Percentiles rank a stretch among this genome's conserved stretches.
phyloP scores from a whole-genome alignment of 2,888 invertebrate species.

The Agrotis exclamationis region DNA sequence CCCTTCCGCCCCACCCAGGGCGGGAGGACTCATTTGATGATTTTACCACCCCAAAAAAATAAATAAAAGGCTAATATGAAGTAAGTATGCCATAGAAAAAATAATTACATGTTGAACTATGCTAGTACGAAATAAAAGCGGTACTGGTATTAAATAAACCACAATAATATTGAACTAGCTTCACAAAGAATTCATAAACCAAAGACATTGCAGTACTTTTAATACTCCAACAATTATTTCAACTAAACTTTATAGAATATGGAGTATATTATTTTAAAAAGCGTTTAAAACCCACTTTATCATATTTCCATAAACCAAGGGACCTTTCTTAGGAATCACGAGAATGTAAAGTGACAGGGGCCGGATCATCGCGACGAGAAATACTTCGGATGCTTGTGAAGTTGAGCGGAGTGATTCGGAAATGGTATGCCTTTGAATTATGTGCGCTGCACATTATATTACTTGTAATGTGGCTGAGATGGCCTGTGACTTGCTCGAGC shows the following conservation, averaged over 20 bases:
- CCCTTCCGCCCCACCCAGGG: no score
- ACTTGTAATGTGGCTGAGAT: constrained; percentile 3
- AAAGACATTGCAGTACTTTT: not conserved
- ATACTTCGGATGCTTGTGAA: constrained; percentile 61
- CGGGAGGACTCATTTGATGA: no score
- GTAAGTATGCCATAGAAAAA: no score
- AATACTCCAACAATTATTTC: not conserved
- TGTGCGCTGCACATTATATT: constrained; percentile 47
- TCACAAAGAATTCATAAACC: not conserved
- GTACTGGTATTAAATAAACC: no score
- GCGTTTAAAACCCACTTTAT: constrained; percentile 21
- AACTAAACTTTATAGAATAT: not conserved
- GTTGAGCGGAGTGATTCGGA: constrained; percentile 70
- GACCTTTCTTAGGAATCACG: constrained; percentile 50
- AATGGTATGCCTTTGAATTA: constrained; percentile 74
- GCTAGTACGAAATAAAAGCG: no score
- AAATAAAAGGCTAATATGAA: no score
- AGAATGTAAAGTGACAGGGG: constrained; percentile 66
- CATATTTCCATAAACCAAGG: constrained; percentile 48
- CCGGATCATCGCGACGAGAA: constrained; percentile 63
- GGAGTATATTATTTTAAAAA: constrained; percentile 19
- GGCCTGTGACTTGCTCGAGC: not conserved
- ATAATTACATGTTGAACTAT: no score
- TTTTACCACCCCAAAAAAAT: no score
- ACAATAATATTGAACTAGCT: not conserved